Base-by-base conservation (phyloP, 92 coral and sea anemone genomes). In the Umimayanthus chanpuru region DNA sequence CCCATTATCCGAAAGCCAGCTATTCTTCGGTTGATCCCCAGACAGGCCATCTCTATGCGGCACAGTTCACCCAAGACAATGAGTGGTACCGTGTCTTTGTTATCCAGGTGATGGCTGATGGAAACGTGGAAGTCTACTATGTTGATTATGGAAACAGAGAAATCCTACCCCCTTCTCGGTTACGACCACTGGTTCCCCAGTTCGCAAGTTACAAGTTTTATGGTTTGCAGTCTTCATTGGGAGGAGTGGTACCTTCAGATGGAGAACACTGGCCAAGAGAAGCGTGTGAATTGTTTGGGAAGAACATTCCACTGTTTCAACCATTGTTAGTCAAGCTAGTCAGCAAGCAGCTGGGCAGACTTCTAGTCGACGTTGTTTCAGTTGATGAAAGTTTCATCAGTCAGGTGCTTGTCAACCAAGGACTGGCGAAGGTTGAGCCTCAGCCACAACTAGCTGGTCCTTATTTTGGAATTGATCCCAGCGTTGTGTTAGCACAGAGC, bases 61-160 rank as follows among this genome's bases (percentile, higher is more conserved):
- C 94, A 11, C 94, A 93, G 80, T 93, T 93, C 77, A 87, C 92
- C 2, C 77, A 25, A 12, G 91, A 93, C 73, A 79, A 91, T 56
- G 88, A 92, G 44, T 93, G 96, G 96, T 93, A 91, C 47, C 86
- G 96, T 50, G 96, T 85, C 20, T 86, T 82, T 64, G 72, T 89
- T 32, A 92, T 89, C 8, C 76, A n/a, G 30, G 53, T 88, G 29
- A 39, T 55, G 20, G 30, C 67, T 6, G 81, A 90, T 82, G 81
- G 82, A 36, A 65, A 28, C 4, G 91, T 83, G 15, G 86, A 87
- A 3, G 91, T 93, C 43, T 93, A 91, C 89, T 93, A 93, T 80
- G 82, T 89, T 21, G 96, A 93, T 68, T 93, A 88, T 79, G 96
- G 96, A 3, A 93, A 93, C 85, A 78, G 86, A 11, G 96, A 93